Evolutionary conservation across 2,797 vertebrate species (phyloP), one percentile per base, ranked within the genome.

Genomic region (Myotis findleyi): DNA sequence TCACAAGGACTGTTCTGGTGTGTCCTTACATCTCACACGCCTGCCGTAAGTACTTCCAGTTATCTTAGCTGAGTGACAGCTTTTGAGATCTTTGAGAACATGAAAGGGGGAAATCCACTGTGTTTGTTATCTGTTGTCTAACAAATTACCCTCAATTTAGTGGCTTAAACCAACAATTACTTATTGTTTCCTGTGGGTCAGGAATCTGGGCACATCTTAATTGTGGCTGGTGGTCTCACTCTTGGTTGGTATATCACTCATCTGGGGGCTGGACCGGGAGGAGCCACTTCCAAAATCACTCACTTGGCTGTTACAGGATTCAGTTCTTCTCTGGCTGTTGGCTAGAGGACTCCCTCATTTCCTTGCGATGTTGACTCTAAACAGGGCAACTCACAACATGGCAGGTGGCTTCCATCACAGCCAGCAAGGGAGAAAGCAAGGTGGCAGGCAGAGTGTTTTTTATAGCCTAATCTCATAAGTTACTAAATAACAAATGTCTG

Each of bases 1-100:
- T 97, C 99, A 99, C 97, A 99, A 98, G 97, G 99, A 99, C 97
- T 99, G 99, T 94, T 99, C 99, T 89, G 99, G 99, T 96, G 98
- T 99, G 72, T 98, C 99, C 69, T 98, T 99, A 97, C 99, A 98
- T 96, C 99, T 99, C 98, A 99, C 99, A 21, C 98, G 98, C 95
- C 99, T 99, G 96, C 99, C 98, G 99, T 99, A 98, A 99, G 99
- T 99, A 93, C 96, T 79, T 92, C 59, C 10, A 0, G 44, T 77
- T 64, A 53, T 71, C 38, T 36, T 14, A 49, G 12, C 38, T 47
- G 5, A 91, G 18, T 44, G 41, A 41, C 51, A 76, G 8, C 33
- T 21, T 3, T 51, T 23, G 82, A 69, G 49, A 51, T 77, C 62
- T 87, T 79, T 66, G 72, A 68, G 77, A 86, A 66, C 8, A 66